Conservation (phyloP, 2,113 vertebrate species). For the Toxostoma redivivum region DNA sequence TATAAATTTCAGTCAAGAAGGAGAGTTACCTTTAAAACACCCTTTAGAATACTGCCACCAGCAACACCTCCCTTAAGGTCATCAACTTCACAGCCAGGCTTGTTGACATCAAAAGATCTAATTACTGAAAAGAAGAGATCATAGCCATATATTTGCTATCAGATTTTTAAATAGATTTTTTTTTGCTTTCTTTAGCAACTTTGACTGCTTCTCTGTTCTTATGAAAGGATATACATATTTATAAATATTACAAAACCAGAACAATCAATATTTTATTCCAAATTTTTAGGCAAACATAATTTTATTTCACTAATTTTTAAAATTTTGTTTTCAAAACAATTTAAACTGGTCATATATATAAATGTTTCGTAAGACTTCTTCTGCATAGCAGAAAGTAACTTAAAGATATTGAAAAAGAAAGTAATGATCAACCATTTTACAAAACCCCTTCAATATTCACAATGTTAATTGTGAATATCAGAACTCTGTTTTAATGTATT, state of each 20-base stretch:
- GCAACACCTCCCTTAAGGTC: slow-evolving; percentile 98
- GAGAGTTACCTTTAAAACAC: slow-evolving; percentile 89
- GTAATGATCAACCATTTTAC: neutral
- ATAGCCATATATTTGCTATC: neutral
- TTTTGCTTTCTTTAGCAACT: neutral
- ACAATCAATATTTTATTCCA: neutral
- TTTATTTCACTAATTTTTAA: too few species aligned
- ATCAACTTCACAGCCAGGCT: slow-evolving; percentile 97
- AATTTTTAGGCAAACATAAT: neutral
- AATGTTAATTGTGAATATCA: neutral
- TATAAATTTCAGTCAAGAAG: neutral
- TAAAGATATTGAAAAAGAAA: neutral
- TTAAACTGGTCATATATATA: neutral
- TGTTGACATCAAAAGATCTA: slow-evolving; percentile 97
- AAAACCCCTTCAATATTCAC: neutral
- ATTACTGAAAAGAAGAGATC: slow-evolving; percentile 81
- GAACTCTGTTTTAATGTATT: neutral
- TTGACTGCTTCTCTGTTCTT: neutral
- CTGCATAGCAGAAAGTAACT: neutral
- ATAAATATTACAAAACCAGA: neutral
- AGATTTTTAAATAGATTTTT: neutral
- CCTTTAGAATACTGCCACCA: slow-evolving; percentile 97
- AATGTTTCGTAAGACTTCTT: neutral
- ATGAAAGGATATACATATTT: neutral
- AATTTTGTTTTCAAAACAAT: neutral